Conservation (phyloP, 2,888 invertebrate genomes). For the Pseudococcus longispinus region DNA sequence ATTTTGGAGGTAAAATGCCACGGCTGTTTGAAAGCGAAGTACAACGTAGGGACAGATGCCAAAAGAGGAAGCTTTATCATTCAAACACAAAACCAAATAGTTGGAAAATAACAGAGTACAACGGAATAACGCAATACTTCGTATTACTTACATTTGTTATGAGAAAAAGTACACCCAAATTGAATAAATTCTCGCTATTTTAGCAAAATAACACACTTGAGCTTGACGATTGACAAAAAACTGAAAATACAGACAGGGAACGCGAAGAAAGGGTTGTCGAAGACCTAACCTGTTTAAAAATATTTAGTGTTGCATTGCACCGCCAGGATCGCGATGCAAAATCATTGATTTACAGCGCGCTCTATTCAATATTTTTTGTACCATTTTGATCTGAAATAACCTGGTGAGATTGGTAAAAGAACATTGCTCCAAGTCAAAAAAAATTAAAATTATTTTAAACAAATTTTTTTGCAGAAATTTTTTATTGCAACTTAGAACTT, state of each 20-base stretch:
- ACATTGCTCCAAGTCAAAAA: neutral
- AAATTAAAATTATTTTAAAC: neutral
- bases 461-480: neutral
- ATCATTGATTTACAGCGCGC: neutral
- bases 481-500: no score
- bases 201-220: neutral
- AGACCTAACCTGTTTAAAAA: neutral
- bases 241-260: neutral
- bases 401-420: neutral
- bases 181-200: neutral
- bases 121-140: neutral
- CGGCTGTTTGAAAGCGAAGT: neutral
- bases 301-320: no score
- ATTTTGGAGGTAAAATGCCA: slow-evolving; percentile 14
- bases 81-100: neutral
- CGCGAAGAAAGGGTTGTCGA: neutral
- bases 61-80: neutral
- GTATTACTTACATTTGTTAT: neutral
- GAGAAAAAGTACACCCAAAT: neutral
- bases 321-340: no score
- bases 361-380: neutral
- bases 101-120: neutral
- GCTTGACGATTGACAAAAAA: neutral
- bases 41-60: neutral
- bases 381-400: neutral